Conservation (phyloP, 2,113 vertebrate species). For the Pithys albifrons region DNA sequence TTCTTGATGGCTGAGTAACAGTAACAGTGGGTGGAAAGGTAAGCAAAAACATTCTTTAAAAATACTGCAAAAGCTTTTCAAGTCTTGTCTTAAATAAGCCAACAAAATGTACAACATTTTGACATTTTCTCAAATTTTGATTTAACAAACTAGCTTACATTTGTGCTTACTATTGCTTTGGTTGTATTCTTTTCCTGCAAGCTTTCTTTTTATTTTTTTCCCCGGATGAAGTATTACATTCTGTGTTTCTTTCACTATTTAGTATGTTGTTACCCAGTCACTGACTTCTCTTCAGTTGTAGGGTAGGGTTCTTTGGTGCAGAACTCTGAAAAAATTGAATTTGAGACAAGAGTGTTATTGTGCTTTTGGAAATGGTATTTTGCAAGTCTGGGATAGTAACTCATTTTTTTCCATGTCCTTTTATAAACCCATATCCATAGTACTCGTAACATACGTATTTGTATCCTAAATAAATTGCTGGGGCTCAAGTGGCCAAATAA, state of each 20-base stretch:
- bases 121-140: not conserved
- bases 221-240: not conserved
- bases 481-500: constrained; percentile 1
- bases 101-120: not conserved
- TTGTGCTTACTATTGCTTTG: not conserved
- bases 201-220: not conserved
- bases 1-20: not conserved
- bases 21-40: not conserved
- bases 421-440: not conserved
- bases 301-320: not conserved
- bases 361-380: not conserved
- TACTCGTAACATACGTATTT: constrained; percentile 19
- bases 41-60: not conserved
- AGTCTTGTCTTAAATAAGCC: not conserved
- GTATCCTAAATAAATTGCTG: constrained; percentile 8
- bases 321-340: not conserved
- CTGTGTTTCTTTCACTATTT: not conserved
- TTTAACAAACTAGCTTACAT: not conserved
- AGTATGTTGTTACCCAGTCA: not conserved
- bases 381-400: not conserved
- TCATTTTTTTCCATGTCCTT: constrained; percentile 38
- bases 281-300: not conserved
- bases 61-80: not conserved
- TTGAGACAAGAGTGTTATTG: constrained; percentile 49
- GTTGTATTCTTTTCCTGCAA: not conserved